Conservation (phyloP, 2,888 invertebrate species). For the Aphodius granarius region DNA sequence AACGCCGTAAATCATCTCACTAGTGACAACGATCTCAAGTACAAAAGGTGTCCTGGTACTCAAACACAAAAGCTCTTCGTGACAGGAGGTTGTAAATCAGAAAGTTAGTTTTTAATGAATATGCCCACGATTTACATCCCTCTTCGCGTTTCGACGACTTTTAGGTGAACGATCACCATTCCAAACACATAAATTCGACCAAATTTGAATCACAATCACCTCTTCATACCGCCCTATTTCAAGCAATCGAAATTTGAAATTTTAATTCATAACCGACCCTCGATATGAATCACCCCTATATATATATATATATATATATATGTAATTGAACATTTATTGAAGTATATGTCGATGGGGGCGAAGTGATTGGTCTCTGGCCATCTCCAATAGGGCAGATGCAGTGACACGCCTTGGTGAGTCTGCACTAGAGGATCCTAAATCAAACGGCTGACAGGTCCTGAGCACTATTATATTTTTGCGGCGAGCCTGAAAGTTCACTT, state of each 20-base stretch:
- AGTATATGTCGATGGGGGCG: conserved; percentile 39
- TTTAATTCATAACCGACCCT: not conserved
- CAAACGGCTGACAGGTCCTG: not conserved
- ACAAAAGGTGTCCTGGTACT: conserved; percentile 13
- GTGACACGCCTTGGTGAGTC: not conserved
- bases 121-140: conserved; percentile 20
- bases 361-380: conserved; percentile 47
- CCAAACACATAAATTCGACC: not conserved
- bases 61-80: conserved; percentile 11
- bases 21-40: conserved; percentile 1
- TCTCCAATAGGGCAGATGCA: conserved; percentile 47
- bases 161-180: not conserved
- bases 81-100: conserved; percentile 24
- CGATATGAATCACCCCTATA: conserved; percentile 19
- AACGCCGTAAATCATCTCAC: not conserved
- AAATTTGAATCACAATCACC: conserved; percentile 1
- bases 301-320: conserved; percentile 40
- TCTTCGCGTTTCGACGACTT: not conserved
- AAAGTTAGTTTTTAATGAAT: conserved; percentile 22
- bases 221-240: not conserved
- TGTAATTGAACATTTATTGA: conserved; percentile 44
- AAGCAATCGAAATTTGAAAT: conserved; percentile 4
- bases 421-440: not conserved
- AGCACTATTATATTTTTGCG: not conserved
- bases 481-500: not conserved